Percentiles rank a stretch among this genome's conserved stretches.
phyloP scores from a whole-genome alignment of 2,113 vertebrate genomes.

The Arizona elegans region DNA sequence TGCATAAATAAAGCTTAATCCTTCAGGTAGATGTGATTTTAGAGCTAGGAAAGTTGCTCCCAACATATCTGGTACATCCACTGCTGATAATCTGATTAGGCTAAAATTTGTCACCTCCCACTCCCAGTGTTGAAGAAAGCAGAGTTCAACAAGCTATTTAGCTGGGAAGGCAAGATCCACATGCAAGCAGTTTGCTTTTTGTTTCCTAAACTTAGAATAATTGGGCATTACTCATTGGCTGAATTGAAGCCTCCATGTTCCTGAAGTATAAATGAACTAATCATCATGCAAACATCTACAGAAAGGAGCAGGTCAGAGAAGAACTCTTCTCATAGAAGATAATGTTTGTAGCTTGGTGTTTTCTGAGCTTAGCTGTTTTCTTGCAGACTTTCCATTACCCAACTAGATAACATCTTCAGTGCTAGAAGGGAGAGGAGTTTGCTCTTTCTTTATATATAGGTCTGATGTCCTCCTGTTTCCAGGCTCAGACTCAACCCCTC shows the following conservation, averaged over 20 bases:
- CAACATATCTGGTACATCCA: neutral
- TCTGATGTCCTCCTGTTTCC: slow-evolving; percentile 1
- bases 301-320: slow-evolving; percentile 35
- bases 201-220: slow-evolving; percentile 34
- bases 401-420: neutral
- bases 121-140: neutral
- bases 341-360: neutral
- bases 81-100: neutral
- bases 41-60: fast-evolving
- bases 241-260: slow-evolving; percentile 16
- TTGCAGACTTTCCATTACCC: neutral
- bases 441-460: neutral
- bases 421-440: neutral
- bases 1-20: neutral
- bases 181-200: slow-evolving; percentile 27
- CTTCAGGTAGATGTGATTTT: fast-evolving
- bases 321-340: neutral
- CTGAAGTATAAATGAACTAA: neutral
- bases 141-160: slow-evolving; percentile 27
- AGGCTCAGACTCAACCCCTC: too few relatives aligned
- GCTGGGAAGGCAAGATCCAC: slow-evolving; percentile 5
- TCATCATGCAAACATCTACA: slow-evolving; percentile 39
- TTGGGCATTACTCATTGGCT: slow-evolving; percentile 51
- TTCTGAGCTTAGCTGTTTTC: neutral
- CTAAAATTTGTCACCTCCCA: slow-evolving; percentile 33